Evolutionary conservation across 2,113 vertebrate species (phyloP).

Genomic region (Boulengeromyrus knoepffleri): DNA sequence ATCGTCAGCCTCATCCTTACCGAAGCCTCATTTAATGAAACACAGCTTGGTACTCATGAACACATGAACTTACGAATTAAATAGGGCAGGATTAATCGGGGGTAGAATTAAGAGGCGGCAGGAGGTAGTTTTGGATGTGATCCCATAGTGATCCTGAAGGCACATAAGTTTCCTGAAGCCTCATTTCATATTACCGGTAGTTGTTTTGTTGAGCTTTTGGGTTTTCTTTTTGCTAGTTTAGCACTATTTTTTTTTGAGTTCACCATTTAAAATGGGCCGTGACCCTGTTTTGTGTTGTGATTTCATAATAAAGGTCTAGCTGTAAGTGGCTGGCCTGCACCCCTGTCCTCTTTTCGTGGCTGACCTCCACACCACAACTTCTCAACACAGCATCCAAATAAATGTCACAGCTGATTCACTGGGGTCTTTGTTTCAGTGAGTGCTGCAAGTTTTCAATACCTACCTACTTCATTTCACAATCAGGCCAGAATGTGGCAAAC

Average conservation of each 20-base stretch:
- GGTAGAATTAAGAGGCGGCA: neutral
- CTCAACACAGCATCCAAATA: neutral
- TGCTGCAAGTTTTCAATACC: neutral
- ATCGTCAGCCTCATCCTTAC: neutral
- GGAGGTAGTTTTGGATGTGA: neutral
- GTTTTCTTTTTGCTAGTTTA: neutral
- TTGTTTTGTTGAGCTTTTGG: neutral
- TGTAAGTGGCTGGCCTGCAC: neutral
- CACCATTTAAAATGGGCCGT: neutral
- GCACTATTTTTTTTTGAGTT: neutral
- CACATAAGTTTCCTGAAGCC: neutral
- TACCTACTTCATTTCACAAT: neutral
- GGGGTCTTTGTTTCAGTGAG: neutral
- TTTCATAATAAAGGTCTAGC: constrained; percentile 2
- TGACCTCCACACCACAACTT: neutral
- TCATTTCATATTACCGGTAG: neutral
- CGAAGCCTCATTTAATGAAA: neutral
- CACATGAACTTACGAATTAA: neutral
- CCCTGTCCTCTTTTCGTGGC: neutral
- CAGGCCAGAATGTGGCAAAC: neutral
- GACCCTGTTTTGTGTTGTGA: neutral
- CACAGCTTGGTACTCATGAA: neutral
- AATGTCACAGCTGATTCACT: neutral
- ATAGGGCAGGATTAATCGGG: neutral
- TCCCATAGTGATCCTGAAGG: neutral